Evolutionary conservation across 2,888 invertebrate species (phyloP).

Genomic region (Stenchaetothrips biformis): DNA sequence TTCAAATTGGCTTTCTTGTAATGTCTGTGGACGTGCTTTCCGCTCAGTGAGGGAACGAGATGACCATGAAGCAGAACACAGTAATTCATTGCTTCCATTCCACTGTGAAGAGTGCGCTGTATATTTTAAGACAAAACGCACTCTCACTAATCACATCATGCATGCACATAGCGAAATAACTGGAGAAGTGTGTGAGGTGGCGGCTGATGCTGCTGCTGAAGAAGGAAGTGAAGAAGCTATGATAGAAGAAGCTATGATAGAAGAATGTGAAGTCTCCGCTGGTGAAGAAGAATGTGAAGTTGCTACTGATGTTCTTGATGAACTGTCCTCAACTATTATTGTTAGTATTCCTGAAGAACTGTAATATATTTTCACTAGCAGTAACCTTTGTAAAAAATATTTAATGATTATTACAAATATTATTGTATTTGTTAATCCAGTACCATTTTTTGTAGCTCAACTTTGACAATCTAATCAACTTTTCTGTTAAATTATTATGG

Average conservation of each 20-base stretch:
- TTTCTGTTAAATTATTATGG: no score
- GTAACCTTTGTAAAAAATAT: not conserved
- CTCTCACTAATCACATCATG: not conserved
- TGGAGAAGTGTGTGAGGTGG: not conserved
- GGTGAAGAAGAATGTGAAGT: not conserved
- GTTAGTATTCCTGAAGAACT: not conserved
- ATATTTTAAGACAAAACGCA: not conserved
- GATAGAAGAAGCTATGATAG: no score
- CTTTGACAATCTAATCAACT: no score
- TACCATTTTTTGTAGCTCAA: no score
- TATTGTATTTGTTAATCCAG: not conserved
- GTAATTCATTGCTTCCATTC: not conserved
- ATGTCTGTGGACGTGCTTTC: not conserved
- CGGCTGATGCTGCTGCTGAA: not conserved
- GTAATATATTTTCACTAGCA: not conserved
- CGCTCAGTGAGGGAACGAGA: not conserved
- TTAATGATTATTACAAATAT: not conserved
- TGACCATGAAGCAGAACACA: constrained; percentile 2
- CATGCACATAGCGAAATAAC: not conserved
- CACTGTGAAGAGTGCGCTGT: not conserved
- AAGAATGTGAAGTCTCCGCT: not conserved
- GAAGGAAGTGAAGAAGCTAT: not conserved
- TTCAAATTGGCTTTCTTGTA: not conserved
- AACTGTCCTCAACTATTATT: not conserved
- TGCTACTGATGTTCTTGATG: not conserved